Evolutionary conservation across 1,140 invertebrate genomes (phyloP), one percentile per base, ranked within the genome.

Genomic region (Ladona fulva): DNA sequence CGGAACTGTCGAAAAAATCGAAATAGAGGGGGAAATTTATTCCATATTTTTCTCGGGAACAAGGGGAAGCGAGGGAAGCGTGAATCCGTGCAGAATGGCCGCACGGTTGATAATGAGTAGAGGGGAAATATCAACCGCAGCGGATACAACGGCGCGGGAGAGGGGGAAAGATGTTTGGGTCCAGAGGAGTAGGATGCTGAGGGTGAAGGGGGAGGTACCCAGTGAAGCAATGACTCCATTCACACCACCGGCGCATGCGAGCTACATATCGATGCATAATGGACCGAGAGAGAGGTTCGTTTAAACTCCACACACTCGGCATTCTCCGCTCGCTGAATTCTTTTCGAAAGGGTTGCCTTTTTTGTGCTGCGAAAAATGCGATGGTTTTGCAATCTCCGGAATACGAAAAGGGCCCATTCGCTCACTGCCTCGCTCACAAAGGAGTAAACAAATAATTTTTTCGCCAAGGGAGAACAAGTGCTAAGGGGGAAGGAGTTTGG

Each of bases 11-110:
- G 29, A 5, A 37, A 37, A 37, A 37, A 37, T 37, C 29, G 29
- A 37, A 37, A n/a, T n/a, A n/a, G 29, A 8, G 29, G 29, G 29
- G 29, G 8, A 37, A 37, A 37, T 37, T 37, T 37, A 37, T 37
- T 37, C 29, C 29, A 37, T 37, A 37, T 37, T 37, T 37, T 37
- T 37, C 29, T n/a, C 29, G 29, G 3, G 29, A 37, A 5, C 3
- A 37, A 37, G 29, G 29, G 29, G 29, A 37, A 8, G 29, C 52
- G 52, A 19, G 52, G n/a, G n/a, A n/a, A n/a, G n/a, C n/a, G n/a
- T 66, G 52, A 66, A 66, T 66, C 52, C 52, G 52, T 66, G 52
- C 52, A 66, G 52, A 66, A 66, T 66, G 52, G 52, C 52, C 52
- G 52, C 52, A 66, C 12, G 52, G 52, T 66, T 66, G 52, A 66